Evolutionary conservation across 2,113 vertebrate species (phyloP), one percentile per base, ranked within the genome.

Genomic region (Muntiacus muntjak): DNA sequence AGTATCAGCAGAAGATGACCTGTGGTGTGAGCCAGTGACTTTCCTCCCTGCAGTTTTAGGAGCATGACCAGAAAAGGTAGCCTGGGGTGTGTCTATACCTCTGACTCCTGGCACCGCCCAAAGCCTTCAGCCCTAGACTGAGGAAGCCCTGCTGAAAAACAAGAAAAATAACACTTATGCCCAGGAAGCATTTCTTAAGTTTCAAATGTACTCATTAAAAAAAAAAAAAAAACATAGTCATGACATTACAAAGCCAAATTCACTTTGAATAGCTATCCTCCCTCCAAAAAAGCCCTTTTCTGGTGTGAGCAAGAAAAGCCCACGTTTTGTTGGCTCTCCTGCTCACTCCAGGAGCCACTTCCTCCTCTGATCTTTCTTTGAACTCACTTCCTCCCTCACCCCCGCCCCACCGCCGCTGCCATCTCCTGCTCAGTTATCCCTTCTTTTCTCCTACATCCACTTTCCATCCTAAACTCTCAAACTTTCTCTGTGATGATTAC

Each of bases 11-110:
- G n/a, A 45, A 90, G 21, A 30, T 26, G 21, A 43, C 1, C 0
- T 7, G 6, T 0, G 0, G 6, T 26, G 14, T 0, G 6, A n/a
- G 5, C 7, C 14, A 6, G 54, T 0, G 17, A 3, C 54, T 78
- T 43, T 58, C 13, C n/a, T 82, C 30, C 79, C 30, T 1, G 30
- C 33, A 82, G 47, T 7, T 40, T 57, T 40, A 84, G 54, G 40
- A 30, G 16, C 19, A 19, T 14, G 54, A 26, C 7, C 0, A 0
- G 36, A 47, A 54, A n/a, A 64, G 17, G 4, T 47, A 4, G 28
- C 1, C 4, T 21, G 47, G 36, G 9, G 0, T 36, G 52, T 19
- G 11, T 55, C 47, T 1, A 6, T 12, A 36, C 23, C 10, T 4
- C 55, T 83, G n/a, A 12, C 14, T 2, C 21, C 6, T 15, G 40